Conservation (phyloP, 2,113 vertebrate genomes). For the Cyanoliseus patagonus region DNA sequence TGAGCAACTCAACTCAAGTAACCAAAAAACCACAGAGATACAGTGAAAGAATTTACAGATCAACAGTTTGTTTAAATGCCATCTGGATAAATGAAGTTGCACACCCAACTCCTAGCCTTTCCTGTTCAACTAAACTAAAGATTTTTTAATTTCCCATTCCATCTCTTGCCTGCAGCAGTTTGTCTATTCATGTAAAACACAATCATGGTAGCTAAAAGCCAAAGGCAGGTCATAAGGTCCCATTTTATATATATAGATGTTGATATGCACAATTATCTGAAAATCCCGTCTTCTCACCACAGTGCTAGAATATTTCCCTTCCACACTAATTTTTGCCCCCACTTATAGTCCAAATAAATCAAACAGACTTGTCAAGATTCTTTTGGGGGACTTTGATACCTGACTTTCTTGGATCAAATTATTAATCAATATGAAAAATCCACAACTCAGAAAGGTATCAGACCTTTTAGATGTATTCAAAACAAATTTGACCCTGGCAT, state of each 20-base stretch:
- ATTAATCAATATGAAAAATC: neutral
- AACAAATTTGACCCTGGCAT: neutral
- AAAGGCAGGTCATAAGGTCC: neutral
- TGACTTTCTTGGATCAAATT: neutral
- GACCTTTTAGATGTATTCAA: neutral
- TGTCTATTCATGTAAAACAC: neutral
- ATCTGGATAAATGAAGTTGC: neutral
- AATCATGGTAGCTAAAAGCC: neutral
- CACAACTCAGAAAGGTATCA: neutral
- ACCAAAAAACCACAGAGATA: neutral
- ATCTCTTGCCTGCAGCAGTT: neutral
- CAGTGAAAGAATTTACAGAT: neutral
- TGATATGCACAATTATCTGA: neutral
- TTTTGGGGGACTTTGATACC: neutral
- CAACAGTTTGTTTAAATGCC: neutral
- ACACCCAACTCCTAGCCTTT: neutral
- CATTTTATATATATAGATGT: neutral
- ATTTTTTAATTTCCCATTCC: neutral
- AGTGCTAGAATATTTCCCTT: neutral
- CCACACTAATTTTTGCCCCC: neutral
- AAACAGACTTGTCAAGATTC: neutral
- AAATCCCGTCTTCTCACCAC: neutral
- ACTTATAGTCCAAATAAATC: neutral
- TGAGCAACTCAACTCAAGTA: neutral
- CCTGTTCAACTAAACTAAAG: neutral